Percentiles rank a stretch among this genome's conserved stretches.
Evolutionary conservation across 1,140 invertebrate genomes (phyloP).

Genomic region (Neelides sp.): DNA sequence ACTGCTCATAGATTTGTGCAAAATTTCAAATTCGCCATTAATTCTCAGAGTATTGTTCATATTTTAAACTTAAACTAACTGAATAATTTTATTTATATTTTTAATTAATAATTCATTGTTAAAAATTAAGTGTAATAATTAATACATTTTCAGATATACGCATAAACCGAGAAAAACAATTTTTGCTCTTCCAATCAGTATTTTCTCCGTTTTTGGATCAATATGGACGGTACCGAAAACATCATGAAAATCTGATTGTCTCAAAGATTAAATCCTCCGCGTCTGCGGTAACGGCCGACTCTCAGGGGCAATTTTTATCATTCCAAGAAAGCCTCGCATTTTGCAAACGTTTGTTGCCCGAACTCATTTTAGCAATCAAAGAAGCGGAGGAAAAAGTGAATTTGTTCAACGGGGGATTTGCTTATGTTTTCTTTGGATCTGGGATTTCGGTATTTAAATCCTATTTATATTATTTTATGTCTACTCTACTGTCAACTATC

Average conservation of each 20-base stretch:
- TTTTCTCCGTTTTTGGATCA: conserved; percentile 23
- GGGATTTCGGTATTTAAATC: conserved; percentile 23
- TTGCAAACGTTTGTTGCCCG: conserved; percentile 23
- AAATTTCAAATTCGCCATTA: conserved; percentile 16
- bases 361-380: conserved; percentile 27
- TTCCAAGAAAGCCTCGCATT: conserved; percentile 26
- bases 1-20: conserved; percentile 21
- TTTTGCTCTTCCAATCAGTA: conserved; percentile 11
- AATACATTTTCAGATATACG: neutral
- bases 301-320: neutral
- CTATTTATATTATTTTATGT: too few relatives aligned
- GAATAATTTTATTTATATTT: neutral
- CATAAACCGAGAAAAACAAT: conserved; percentile 9
- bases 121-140: neutral
- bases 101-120: neutral
- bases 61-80: neutral
- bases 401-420: conserved; percentile 25
- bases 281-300: neutral
- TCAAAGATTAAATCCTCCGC: conserved; percentile 23
- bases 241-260: conserved; percentile 22
- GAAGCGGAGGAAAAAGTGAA: conserved; percentile 29
- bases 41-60: conserved; percentile 17
- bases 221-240: conserved; percentile 25
- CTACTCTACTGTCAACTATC: too few relatives aligned
- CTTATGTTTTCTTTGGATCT: conserved; percentile 26